A percentile compares a stretch with the other conserved stretches of the same genome.
These are phyloP conservation scores for Smutsia temminckii DNA, from an alignment of 2,797 vertebrate genomes.

Conservation along the genomic window DNA sequence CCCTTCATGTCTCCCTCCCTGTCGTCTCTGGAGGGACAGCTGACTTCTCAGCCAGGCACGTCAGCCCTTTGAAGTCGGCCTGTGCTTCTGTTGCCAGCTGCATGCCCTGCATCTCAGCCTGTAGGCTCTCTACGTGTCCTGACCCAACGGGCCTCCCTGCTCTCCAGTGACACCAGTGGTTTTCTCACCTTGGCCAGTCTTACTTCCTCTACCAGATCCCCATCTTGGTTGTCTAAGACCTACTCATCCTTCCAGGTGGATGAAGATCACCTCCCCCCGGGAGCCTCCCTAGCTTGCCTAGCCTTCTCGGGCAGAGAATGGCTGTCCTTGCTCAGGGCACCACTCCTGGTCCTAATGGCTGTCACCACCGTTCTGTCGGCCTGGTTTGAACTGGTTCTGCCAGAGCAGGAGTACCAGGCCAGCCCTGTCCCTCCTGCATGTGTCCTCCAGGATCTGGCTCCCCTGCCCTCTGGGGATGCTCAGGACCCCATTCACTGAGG, in stretches of 20 bases:
- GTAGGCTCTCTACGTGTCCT: accelerated
- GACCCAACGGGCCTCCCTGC: accelerated
- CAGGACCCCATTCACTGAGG: background rate
- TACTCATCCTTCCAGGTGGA: background rate
- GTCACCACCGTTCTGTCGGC: background rate
- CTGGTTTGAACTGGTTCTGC: background rate
- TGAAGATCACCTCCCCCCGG: background rate
- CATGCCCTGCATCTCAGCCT: background rate
- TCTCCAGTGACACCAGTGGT: background rate
- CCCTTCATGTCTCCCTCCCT: background rate
- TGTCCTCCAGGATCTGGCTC: background rate
- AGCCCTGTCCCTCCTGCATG: background rate
- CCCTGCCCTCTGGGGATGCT: background rate
- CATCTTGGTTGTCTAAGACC: background rate
- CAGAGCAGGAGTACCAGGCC: background rate
- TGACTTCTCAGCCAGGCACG: background rate
- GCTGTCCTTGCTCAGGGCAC: background rate
- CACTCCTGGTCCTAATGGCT: background rate
- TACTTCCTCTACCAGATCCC: background rate
- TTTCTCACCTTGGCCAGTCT: background rate
- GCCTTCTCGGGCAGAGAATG: background rate
- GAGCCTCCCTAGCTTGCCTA: background rate
- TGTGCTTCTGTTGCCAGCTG: background rate
- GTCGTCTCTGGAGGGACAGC: background rate
- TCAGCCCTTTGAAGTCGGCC: background rate